Base-by-base conservation (phyloP, 2,113 vertebrate genomes). In the Planiliza haematocheilus region DNA sequence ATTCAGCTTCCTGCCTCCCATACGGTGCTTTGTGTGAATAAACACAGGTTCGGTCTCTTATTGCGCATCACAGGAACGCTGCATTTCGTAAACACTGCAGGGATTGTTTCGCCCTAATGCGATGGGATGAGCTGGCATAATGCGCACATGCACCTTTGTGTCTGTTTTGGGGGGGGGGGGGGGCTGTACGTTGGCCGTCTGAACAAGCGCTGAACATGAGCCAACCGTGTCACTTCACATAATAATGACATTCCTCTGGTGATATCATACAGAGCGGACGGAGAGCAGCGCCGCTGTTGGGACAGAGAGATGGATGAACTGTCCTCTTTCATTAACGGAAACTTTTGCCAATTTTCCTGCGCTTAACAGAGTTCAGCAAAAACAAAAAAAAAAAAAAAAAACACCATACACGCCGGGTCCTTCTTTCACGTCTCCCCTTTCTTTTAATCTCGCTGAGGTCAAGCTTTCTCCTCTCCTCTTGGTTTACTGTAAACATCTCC, bases 401-500 rank as follows among this genome's bases (percentile, higher is more conserved):
- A n/a, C 81, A 77, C 76, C 79, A 72, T 78, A 67, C 63, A 72
- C 69, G 30, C 64, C n/a, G 24, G 1, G 6, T 60, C 39, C 11
- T 17, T 63, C 39, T 75, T 52, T 53, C 34, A 60, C 52, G 46
- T 56, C 59, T 55, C 59, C n/a, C 39, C 70, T 64, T 55, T 70
- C 51, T 60, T 57, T 70, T 53, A 50, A 62, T 75, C 57, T 68
- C 59, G 37, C 58, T 48, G 65, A 79, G 82, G 56, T 81, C 20
- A 41, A 63, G 14, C 5, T 57, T 67, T 41, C 65, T 62, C 67
- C 61, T 52, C 58, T 48, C 64, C 39, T 63, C 65, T 57, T 39
- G 45, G 58, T 91, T 86, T 90, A 91, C 89, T 86, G 89, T 90
- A 92, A 91, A 91, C 89, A 89, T 85, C 86, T 77, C 85, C 84